phyloP scores from a whole-genome alignment of 2,113 vertebrate species.

The Hylia prasina region DNA sequence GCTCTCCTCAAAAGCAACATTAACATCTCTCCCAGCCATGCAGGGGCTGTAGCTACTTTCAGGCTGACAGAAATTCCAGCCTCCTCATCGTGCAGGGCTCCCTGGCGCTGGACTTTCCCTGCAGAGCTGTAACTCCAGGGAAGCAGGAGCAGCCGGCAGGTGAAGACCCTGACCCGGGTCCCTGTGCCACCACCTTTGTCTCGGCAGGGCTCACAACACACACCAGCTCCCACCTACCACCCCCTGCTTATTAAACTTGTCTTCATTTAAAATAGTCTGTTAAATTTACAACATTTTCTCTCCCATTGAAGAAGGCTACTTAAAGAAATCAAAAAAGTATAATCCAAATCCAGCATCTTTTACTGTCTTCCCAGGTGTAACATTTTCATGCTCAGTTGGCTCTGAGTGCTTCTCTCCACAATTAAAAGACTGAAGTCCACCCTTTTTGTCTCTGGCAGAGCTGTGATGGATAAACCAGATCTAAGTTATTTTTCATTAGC shows the following conservation, averaged over 20 bases:
- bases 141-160: background rate
- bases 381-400: background rate
- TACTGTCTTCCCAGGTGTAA: background rate
- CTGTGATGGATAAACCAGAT: background rate
- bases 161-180: rapidly evolving
- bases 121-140: rapidly evolving
- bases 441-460: background rate
- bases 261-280: background rate
- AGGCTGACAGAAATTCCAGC: background rate
- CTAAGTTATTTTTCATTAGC: background rate
- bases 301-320: background rate
- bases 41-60: background rate
- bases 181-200: rapidly evolving
- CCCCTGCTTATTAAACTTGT: background rate
- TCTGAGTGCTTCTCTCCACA: background rate
- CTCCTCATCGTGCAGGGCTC: rapidly evolving
- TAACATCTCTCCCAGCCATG: background rate
- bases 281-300: background rate
- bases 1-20: background rate
- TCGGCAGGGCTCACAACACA: background rate
- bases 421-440: background rate
- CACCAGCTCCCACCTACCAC: background rate
- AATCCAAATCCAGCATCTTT: background rate
- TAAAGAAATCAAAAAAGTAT: background rate
- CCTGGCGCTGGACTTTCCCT: too few species aligned